A percentile compares a stretch with the other conserved stretches of the same genome.
Conservation (phyloP, 1,140 invertebrate genomes). For the Apolygus lucorum region DNA sequence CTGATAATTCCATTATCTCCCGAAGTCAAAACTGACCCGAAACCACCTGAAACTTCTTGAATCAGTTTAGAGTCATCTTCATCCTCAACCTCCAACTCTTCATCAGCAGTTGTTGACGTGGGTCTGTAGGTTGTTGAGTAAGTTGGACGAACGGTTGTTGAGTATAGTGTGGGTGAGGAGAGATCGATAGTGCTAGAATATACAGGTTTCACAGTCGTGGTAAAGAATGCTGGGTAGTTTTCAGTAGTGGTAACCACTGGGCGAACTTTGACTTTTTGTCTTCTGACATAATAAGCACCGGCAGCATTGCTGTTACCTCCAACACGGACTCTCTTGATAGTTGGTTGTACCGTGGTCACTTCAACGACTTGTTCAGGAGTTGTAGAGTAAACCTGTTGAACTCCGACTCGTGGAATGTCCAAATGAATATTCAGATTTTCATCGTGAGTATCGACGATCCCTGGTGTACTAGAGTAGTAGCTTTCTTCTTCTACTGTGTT, state of each 20-base stretch:
- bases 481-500: conserved; percentile 29
- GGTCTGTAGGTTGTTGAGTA: conserved; percentile 17
- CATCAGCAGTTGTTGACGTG: conserved; percentile 20
- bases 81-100: conserved; percentile 27
- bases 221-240: conserved; percentile 27
- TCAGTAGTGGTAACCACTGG: conserved; percentile 27
- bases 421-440: conserved; percentile 22
- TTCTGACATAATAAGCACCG: conserved; percentile 29
- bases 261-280: conserved; percentile 28
- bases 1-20: conserved; percentile 25
- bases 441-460: conserved; percentile 22
- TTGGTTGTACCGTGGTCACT: conserved; percentile 21
- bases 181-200: conserved; percentile 27
- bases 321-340: conserved; percentile 23
- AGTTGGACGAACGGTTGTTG: conserved; percentile 25
- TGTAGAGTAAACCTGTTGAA: conserved; percentile 4
- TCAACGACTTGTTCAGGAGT: conserved; percentile 25
- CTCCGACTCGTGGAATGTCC: conserved; percentile 22
- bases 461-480: conserved; percentile 24
- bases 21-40: conserved; percentile 31
- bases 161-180: conserved; percentile 27
- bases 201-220: conserved; percentile 21
- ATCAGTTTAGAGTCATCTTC: conserved; percentile 32
- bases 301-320: conserved; percentile 2
- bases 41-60: conserved; percentile 31